phyloP scores from a whole-genome alignment of 2,888 invertebrate genomes.

The Anaspis maculata region DNA sequence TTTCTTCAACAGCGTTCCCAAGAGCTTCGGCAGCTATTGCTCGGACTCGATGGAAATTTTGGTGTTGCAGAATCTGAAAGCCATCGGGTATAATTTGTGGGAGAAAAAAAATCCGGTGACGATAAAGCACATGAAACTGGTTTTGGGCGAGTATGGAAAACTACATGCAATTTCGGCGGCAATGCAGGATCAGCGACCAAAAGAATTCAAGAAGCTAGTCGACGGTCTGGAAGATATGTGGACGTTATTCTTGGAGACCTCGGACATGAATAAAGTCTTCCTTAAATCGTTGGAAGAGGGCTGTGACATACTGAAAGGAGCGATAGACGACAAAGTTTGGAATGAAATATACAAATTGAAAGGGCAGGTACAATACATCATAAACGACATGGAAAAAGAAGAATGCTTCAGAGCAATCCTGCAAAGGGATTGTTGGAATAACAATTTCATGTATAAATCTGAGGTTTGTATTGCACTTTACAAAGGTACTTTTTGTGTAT shows the following conservation, averaged over 20 bases:
- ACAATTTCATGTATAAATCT: constrained; percentile 28
- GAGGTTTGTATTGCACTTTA: constrained; percentile 14
- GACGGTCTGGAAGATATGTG: neutral
- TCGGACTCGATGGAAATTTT: constrained; percentile 15
- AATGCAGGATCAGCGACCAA: constrained; percentile 3
- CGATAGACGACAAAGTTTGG: neutral
- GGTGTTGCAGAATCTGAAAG: constrained; percentile 22
- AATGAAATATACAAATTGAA: constrained; percentile 1
- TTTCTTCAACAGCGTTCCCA: constrained; percentile 4
- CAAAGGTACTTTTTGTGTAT: no score
- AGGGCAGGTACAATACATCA: neutral
- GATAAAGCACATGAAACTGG: constrained; percentile 22
- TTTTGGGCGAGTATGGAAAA: constrained; percentile 23
- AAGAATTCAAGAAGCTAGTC: constrained; percentile 3
- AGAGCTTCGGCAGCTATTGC: constrained; percentile 3
- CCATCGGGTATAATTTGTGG: constrained; percentile 17
- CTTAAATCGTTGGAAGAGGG: neutral
- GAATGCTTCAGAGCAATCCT: constrained; percentile 10
- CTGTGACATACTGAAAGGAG: neutral
- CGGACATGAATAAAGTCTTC: neutral
- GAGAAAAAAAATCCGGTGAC: constrained; percentile 20
- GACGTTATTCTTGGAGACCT: neutral
- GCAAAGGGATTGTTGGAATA: constrained; percentile 28
- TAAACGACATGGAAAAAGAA: neutral
- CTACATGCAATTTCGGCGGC: constrained; percentile 9